Evolutionary conservation across 2,888 invertebrate species (phyloP), one percentile per base, ranked within the genome.

Genomic region (Coecobrya sp.): DNA sequence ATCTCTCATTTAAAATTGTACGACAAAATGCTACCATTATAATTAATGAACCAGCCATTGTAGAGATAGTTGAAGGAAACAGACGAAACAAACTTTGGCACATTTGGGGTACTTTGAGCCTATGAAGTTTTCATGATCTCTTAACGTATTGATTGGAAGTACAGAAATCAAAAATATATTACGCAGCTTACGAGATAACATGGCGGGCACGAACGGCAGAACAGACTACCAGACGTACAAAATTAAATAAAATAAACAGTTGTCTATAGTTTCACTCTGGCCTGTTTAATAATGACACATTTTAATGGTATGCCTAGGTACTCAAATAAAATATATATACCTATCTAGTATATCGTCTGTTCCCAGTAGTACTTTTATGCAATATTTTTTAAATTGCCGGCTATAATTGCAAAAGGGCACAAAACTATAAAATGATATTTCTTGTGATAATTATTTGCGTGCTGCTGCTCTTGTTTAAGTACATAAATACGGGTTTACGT

Each of bases 341-440:
- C 8, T 55, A 55, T 11, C 7, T 55, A 42, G 2, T 36, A 7
- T 7, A 36, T 36, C 36, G 36, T 36, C 2, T 36, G 36, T 36
- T 4, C 36, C 36, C 11, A 49, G 4, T 59, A 2, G 7, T n/a
- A 59, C 19, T 22, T 59, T 59, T 7, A 59, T 19, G 13, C 59
- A 19, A 49, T 49, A 22, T 73, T 73, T 73, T 70, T 68, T 68
- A 30, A 73, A 73, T 42, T 49, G 76, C 13, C 22, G 19, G n/a
- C 76, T 49, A 76, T 76, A 76, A 52, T 52, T 49, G 76, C 49
- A 76, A 52, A 52, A 76, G 76, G 49, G 76, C 76, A 76, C 49
- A 76, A 76, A 76, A 76, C 76, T 76, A 76, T 76, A 76, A 36
- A 76, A 45, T 76, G 76, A 49, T 76, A 76, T 76, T 70, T 70